Conservation (phyloP, 2,888 invertebrate genomes). For the Xestia xanthographa region DNA sequence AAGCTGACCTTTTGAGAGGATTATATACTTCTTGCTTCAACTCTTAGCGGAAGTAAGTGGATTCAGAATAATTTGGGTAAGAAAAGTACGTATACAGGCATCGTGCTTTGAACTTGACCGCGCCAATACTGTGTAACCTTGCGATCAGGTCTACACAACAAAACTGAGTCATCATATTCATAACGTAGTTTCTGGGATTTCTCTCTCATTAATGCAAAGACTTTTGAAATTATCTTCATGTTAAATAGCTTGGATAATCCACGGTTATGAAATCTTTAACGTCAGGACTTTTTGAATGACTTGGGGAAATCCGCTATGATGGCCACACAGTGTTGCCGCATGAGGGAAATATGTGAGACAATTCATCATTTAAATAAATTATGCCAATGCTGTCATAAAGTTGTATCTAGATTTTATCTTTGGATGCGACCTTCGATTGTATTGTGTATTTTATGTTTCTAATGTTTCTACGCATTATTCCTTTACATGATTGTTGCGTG, state of each 20-base stretch:
- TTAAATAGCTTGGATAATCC: constrained; percentile 35
- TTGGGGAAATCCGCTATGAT: constrained; percentile 52
- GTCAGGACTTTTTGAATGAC: constrained; percentile 29
- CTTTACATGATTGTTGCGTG: too few species aligned
- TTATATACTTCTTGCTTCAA: background rate
- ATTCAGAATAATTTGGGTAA: background rate
- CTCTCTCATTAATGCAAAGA: constrained; percentile 27
- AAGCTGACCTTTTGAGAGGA: background rate
- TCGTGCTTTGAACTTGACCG: constrained; percentile 10
- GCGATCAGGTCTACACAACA: background rate
- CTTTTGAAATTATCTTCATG: constrained; percentile 12
- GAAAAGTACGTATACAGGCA: too few species aligned
- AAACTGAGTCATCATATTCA: constrained; percentile 26
- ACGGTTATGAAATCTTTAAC: constrained; percentile 23
- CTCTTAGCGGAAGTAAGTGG: too few species aligned
- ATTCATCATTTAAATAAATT: constrained; percentile 29
- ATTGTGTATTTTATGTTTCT: background rate
- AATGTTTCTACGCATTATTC: background rate
- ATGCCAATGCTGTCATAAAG: constrained; percentile 50
- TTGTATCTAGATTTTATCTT: constrained; percentile 34
- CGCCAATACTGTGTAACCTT: background rate
- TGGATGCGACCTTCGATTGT: constrained; percentile 20
- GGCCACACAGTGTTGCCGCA: constrained; percentile 42
- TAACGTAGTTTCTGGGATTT: constrained; percentile 33
- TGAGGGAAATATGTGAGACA: constrained; percentile 37